These are phyloP conservation scores for Stichopus horrens DNA, from an alignment of 53 echinoderm and acorn worm genomes.

Conservation along the genomic window DNA sequence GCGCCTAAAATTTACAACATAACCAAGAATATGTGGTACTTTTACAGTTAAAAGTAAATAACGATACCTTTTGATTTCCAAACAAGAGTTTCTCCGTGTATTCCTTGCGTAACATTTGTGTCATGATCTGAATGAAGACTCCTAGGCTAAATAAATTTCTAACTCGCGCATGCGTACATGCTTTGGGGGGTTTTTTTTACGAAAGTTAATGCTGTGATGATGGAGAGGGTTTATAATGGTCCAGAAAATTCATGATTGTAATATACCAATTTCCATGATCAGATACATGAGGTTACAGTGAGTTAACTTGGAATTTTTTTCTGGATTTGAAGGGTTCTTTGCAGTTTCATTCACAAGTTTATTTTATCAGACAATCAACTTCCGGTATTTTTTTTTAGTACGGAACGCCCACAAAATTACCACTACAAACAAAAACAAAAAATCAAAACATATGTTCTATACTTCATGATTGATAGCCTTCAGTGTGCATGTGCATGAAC, in stretches of 20 bases:
- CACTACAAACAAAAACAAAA: conserved; percentile 9
- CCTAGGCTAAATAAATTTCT: not conserved
- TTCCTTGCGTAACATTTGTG: conserved; percentile 37
- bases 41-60: not conserved
- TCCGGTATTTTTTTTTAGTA: not conserved
- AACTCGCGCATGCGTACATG: not conserved
- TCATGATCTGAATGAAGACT: not conserved
- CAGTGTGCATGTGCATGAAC: too few relatives aligned
- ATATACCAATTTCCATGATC: too few relatives aligned
- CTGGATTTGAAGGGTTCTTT: too few relatives aligned
- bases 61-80: conserved; percentile 19
- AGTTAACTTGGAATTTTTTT: too few relatives aligned
- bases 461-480: too few relatives aligned
- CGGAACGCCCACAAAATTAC: not conserved
- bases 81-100: conserved; percentile 19
- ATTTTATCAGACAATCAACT: not conserved
- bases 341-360: too few relatives aligned
- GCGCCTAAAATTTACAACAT: not conserved
- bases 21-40: not conserved
- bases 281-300: too few relatives aligned
- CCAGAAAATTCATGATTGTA: too few relatives aligned
- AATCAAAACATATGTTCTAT: not conserved
- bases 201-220: too few relatives aligned
- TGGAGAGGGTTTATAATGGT: too few relatives aligned
- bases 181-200: not conserved